phyloP scores from a whole-genome alignment of 37 sponge, comb jelly and placozoan genomes.

The Aphrocallistes beatrix region DNA sequence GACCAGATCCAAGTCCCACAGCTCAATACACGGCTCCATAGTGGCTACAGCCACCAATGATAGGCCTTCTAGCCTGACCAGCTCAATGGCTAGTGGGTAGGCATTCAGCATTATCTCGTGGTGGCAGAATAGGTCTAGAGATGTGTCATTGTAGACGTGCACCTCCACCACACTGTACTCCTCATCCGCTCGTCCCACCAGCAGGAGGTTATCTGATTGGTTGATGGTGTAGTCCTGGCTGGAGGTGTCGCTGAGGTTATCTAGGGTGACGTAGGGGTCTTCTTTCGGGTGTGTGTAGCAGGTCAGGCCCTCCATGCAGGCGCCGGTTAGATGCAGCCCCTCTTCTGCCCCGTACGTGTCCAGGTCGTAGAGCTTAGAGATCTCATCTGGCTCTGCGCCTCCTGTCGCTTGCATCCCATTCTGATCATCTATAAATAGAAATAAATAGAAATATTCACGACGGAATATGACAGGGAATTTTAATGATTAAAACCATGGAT shows the following conservation, averaged over 20 bases:
- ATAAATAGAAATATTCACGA: too few relatives aligned
- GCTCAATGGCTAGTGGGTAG: slow-evolving; percentile 77
- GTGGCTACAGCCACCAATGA: slow-evolving; percentile 70
- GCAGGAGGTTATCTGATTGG: slow-evolving; percentile 66
- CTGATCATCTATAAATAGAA: too few relatives aligned
- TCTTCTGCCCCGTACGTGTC: slow-evolving; percentile 37
- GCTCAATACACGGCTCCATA: slow-evolving; percentile 73
- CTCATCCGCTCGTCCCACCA: slow-evolving; percentile 77
- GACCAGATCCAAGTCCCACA: slow-evolving; percentile 90
- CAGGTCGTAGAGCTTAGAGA: slow-evolving; percentile 42
- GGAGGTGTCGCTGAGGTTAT: slow-evolving; percentile 31
- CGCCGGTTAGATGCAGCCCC: slow-evolving; percentile 18
- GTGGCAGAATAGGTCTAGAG: slow-evolving; percentile 50
- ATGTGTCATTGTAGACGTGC: slow-evolving; percentile 49
- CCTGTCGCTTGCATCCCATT: too few relatives aligned
- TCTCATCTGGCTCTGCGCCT: slow-evolving; percentile 10
- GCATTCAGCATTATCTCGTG: slow-evolving; percentile 77
- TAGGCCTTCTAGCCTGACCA: slow-evolving; percentile 77
- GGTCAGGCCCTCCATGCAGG: slow-evolving; percentile 49
- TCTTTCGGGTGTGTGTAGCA: slow-evolving; percentile 60
- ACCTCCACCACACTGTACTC: slow-evolving; percentile 86
- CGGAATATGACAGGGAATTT: too few relatives aligned
- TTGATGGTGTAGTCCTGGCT: slow-evolving; percentile 34
- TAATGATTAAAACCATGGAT: too few relatives aligned
- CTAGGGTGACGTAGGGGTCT: slow-evolving; percentile 87